phyloP scores from a whole-genome alignment of 2,797 vertebrate genomes.

The Meda fulgida region DNA sequence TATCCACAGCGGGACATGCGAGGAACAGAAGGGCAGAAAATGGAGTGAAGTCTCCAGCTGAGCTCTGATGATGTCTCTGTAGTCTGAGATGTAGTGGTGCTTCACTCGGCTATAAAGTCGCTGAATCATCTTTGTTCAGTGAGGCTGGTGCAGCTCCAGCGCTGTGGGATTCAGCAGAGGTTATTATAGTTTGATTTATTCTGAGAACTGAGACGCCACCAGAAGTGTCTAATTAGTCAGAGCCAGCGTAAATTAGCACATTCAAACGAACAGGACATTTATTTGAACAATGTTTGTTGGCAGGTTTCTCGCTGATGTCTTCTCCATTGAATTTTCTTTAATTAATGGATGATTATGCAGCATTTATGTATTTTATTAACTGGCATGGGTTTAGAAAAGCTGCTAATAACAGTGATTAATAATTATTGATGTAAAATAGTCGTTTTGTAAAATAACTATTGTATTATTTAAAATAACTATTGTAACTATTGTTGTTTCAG shows the following conservation, averaged over 20 bases:
- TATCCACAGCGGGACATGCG: not conserved
- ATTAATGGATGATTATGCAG: not conserved
- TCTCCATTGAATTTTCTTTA: not conserved
- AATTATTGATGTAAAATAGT: not conserved
- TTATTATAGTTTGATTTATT: slow-evolving; percentile 37
- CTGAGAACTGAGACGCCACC: not conserved
- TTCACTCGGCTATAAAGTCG: slow-evolving; percentile 20
- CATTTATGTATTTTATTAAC: not conserved
- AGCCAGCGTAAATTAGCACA: not conserved
- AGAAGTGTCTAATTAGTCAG: slow-evolving; percentile 4
- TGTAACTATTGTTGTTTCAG: not conserved
- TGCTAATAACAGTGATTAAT: not conserved
- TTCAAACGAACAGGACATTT: not conserved
- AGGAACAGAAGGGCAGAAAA: not conserved
- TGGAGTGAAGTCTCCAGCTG: not conserved
- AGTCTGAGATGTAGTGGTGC: not conserved
- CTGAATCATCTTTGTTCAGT: slow-evolving; percentile 38
- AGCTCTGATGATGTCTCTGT: slow-evolving; percentile 16
- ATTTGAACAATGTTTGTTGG: not conserved
- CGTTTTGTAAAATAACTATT: not conserved
- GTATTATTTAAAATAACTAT: no score
- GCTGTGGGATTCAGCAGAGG: not conserved
- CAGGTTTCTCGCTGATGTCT: not conserved
- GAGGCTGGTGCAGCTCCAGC: slow-evolving; percentile 19
- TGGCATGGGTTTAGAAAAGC: not conserved